Evolutionary conservation across 2,113 vertebrate species (phyloP).

Genomic region (Atlantisia rogersi): DNA sequence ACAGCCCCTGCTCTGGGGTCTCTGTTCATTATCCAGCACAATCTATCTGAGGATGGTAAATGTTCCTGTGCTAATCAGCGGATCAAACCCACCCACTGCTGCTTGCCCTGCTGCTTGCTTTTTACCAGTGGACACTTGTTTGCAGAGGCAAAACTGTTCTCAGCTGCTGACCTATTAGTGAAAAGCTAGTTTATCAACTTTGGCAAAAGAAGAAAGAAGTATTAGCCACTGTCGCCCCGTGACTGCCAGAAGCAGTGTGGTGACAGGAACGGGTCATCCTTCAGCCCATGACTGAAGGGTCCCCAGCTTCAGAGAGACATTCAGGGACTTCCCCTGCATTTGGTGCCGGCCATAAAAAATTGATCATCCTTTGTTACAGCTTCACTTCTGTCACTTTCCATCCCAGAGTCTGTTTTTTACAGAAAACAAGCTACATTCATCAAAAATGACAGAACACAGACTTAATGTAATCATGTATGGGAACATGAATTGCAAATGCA

Average conservation of each 20-base stretch:
- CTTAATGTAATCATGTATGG: slow-evolving; percentile 94
- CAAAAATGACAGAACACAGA: slow-evolving; percentile 95
- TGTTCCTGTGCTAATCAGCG: background rate
- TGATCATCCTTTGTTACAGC: slow-evolving; percentile 91
- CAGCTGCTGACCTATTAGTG: background rate
- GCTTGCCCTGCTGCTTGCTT: background rate
- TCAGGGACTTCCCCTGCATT: slow-evolving; percentile 52
- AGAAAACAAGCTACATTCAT: slow-evolving; percentile 96
- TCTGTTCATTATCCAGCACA: background rate
- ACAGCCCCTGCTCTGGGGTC: background rate
- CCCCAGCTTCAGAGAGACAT: slow-evolving; percentile 9
- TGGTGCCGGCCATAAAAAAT: slow-evolving; percentile 86
- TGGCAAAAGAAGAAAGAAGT: background rate
- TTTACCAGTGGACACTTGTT: background rate
- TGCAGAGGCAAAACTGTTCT: slow-evolving; percentile 7
- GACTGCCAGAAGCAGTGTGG: background rate
- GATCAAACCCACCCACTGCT: background rate
- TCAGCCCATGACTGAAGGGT: background rate
- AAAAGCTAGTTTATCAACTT: background rate
- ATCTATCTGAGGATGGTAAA: background rate
- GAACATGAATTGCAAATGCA: slow-evolving; percentile 98
- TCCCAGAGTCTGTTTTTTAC: slow-evolving; percentile 90
- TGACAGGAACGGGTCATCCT: slow-evolving; percentile 7
- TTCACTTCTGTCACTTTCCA: slow-evolving; percentile 94
- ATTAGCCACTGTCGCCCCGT: background rate